Base-by-base conservation (phyloP, 2,888 invertebrate genomes). In the Monoplex corrugatus region DNA sequence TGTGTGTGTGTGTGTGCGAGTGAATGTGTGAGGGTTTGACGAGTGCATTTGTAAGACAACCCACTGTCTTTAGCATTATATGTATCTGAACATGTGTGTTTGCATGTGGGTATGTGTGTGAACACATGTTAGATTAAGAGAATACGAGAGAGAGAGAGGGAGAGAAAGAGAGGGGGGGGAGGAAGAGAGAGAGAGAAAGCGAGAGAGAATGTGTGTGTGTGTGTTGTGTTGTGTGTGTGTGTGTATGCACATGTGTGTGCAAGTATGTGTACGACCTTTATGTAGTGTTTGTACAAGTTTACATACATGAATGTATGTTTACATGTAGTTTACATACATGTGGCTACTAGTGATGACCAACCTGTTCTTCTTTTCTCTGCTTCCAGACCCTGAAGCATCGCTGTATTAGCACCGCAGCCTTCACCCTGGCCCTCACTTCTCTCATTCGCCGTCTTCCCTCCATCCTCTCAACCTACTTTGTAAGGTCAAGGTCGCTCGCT, bases 381-480 rank as follows among this genome's bases (percentile, higher is more conserved):
- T 78, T 75, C 89, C 78, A 90, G 0, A 89, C 90, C 78, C 92
- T 86, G 86, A 85, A 88, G 75, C 32, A 2, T 63, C 90, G 89
- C 87, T 92, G 92, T 5, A 92, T 57, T 40, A 78, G 45, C 13
- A 86, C 35, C 8, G 87, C 89, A 16, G 92, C 90, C n/a, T 80
- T n/a, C 0, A 89, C 85, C 45, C 38, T 32, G n/a, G 19, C 75
- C 35, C 82, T 80, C 80, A 86, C n/a, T 50, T 63, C 35, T 35
- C 32, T 68, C 57, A 38, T 78, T 5, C 35, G 32, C 68, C 80
- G 40, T 78, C 92, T 89, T 80, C 89, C 63, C 80, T n/a, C 80
- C 78, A 88, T 13, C 91, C 90, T 72, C 90, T 89, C 35, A 85
- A 35, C 38, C 72, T 72, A n/a, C 82, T 40, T 40, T 90, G 90